A percentile compares a stretch with the other conserved stretches of the same genome.
Conservation (phyloP, 1,140 invertebrate genomes). For the Zaprionus gabonicus region DNA sequence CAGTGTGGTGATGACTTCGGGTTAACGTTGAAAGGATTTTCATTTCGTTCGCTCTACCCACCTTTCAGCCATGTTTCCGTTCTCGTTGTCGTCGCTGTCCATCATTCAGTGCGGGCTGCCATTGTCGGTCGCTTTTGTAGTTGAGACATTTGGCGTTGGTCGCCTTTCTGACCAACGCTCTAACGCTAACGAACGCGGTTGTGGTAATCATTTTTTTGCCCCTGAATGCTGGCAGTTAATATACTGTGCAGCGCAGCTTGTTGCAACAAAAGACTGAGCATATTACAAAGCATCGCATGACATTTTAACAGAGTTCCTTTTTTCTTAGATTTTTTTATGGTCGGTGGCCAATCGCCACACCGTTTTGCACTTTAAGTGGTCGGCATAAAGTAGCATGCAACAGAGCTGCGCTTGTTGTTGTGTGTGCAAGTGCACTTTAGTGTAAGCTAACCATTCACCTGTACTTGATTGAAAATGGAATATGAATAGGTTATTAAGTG, state of each 20-base stretch:
- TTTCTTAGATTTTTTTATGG: conserved; percentile 6
- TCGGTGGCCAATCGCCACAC: conserved; percentile 2
- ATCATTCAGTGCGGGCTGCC: conserved; percentile 35
- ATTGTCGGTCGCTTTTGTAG: conserved; percentile 43
- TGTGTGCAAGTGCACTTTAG: background rate
- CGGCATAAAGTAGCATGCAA: conserved; percentile 24
- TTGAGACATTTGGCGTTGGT: conserved; percentile 47
- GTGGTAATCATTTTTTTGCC: conserved; percentile 44
- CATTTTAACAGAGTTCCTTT: conserved; percentile 51
- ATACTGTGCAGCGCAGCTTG: conserved; percentile 50
- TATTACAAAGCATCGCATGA: conserved; percentile 49
- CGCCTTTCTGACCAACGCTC: conserved; percentile 24
- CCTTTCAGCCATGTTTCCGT: background rate
- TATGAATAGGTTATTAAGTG: conserved; percentile 27
- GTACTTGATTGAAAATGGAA: conserved; percentile 30
- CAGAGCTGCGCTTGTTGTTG: background rate
- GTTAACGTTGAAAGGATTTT: conserved; percentile 18
- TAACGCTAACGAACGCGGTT: conserved; percentile 37
- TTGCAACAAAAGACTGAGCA: conserved; percentile 37
- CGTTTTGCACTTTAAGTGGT: conserved; percentile 31
- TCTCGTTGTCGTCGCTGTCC: conserved; percentile 21
- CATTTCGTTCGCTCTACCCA: background rate
- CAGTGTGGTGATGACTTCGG: conserved; percentile 2
- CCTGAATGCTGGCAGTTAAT: conserved; percentile 58
- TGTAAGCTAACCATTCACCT: conserved; percentile 1